Evolutionary conservation across 92 coral and sea anemone genomes (phyloP), one percentile per base, ranked within the genome.

Genomic region (Chrysogorgia sp.): DNA sequence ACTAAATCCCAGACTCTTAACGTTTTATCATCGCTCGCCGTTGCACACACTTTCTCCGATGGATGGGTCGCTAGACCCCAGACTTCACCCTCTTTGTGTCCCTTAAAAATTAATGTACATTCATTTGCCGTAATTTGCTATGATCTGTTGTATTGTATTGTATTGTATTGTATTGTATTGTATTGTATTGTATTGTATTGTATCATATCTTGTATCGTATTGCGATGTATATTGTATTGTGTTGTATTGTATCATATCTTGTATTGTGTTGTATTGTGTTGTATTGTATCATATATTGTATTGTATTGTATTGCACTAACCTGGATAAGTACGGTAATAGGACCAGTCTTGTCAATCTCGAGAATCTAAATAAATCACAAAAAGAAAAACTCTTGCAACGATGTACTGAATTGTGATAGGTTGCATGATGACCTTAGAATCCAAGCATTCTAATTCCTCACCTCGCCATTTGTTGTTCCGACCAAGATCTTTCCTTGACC

Each of bases 51-150:
- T 23, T 91, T 88, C 57, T 90, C 94, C 0, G 92, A 53, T 2
- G 98, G 98, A 76, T 93, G 98, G 47, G 92, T 87, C 29, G 98
- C 97, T 43, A 93, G 80, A 40, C 98, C 98, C 98, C 98, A 93
- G 40, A 93, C 77, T 55, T 93, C 98, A 15, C 98, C 98, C 24
- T 93, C 98, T 25, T 89, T 84, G 75, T 93, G 98, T 47, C 98
- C 98, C 98, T 93, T 30, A 24, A 22, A 62, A 24, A 25, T 7
- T 48, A 26, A 29, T 34, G 43, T 8, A n/a, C 57, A 1, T 0
- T 24, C 3, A 29, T 17, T 71, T 48, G 35, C 45, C 41, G 12
- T 12, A 37, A 37, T 37, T 4, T 37, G 5, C 43, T 37, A 37
- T 37, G 43, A 37, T 37, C 6, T 4, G 43, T 37, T 12, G 43